Evolutionary conservation across 2,113 vertebrate species (phyloP), one percentile per base, ranked within the genome.

Genomic region (Leuciscus idus): DNA sequence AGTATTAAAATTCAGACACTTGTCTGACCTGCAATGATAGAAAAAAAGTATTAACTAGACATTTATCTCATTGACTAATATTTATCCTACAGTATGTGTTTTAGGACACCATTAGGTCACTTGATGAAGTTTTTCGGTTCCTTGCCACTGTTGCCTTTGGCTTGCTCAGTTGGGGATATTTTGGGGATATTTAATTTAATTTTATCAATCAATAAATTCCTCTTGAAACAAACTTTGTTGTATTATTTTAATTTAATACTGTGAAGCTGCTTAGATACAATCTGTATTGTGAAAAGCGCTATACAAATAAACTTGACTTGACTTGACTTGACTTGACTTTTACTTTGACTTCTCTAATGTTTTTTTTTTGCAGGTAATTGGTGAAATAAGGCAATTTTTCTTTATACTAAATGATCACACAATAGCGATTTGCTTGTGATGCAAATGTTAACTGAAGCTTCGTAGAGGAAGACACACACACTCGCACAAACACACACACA

Each of bases 361-460:
- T 83, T 66, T 43, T 83, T 66, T 43, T 80, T n/a, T 84, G 43
- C 72, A 68, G 48, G 26, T 19, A 80, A 81, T 83, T 61, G 84
- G 28, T 50, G 33, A 50, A 73, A 86, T 73, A 23, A 4, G 3
- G 6, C 21, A n/a, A 36, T 88, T 83, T 86, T 57, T 83, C 50
- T 81, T 72, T 82, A 48, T 4, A 43, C 79, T 72, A 68, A 11
- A 39, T 73, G 72, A 26, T 28, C 83, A 48, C 66, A 64, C 82
- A 76, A 62, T 77, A 72, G 87, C 89, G 66, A 95, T 95, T 95
- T 95, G 93, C 91, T 89, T 95, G 72, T 26, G 57, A 95, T 95
- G 94, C 94, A 95, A 95, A 95, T 95, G 57, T 73, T 86, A 94
- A 94, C 94, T 85, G 93, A 93, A 92, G 84, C 78, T 0, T 8